Percentiles rank a stretch among this genome's conserved stretches.
phyloP scores from a whole-genome alignment of 2,113 vertebrate genomes.

The Myrmecophaga tridactyla region DNA sequence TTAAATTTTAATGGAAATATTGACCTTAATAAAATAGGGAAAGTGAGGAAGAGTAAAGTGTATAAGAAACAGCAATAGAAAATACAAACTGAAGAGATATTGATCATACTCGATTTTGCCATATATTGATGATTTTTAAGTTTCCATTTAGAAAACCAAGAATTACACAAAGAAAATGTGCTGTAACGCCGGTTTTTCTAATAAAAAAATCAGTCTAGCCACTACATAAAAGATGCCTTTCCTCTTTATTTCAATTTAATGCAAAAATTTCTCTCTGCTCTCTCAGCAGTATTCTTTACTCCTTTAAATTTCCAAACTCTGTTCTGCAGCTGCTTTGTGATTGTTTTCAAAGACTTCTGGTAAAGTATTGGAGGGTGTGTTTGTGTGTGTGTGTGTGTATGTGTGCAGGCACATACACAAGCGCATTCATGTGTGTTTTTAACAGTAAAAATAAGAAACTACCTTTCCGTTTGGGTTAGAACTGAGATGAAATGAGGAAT shows the following conservation, averaged over 20 bases:
- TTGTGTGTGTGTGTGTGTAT: not conserved
- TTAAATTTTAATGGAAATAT: not conserved
- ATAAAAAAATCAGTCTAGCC: not conserved
- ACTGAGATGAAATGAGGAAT: conserved; percentile 96
- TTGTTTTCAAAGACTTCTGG: conserved; percentile 83
- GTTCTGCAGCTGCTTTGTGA: conserved; percentile 82
- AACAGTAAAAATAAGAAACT: conserved; percentile 88
- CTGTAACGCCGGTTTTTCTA: conserved; percentile 23
- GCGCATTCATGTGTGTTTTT: conserved; percentile 72
- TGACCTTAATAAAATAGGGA: not conserved
- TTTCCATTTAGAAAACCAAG: not conserved
- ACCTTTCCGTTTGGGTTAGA: conserved; percentile 91
- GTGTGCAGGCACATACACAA: not conserved
- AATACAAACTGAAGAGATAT: conserved; percentile 16
- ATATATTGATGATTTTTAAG: not conserved
- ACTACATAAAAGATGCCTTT: conserved; percentile 34
- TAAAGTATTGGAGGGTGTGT: conserved; percentile 73
- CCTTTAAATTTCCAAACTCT: conserved; percentile 78
- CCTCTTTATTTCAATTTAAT: conserved; percentile 64
- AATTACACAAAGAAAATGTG: not conserved
- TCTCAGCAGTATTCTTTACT: conserved; percentile 78
- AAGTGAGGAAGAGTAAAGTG: not conserved
- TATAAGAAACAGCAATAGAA: not conserved
- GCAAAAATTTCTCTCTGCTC: conserved; percentile 74
- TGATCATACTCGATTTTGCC: not conserved